Evolutionary conservation across 1,140 invertebrate species (phyloP), one percentile per base, ranked within the genome.

Genomic region (Lordiphosa mommai): DNA sequence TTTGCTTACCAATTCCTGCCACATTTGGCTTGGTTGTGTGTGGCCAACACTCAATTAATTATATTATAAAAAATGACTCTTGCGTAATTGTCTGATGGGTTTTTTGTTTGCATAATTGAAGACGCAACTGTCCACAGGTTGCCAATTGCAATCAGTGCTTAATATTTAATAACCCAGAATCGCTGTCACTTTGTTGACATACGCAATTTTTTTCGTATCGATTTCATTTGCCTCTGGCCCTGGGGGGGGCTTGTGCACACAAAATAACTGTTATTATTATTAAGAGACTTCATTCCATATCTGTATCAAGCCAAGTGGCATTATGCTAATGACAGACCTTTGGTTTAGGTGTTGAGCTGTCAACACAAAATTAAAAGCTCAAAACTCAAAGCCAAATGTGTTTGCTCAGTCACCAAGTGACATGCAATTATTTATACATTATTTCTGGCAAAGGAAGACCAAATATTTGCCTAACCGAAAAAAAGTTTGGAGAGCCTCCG

Each of bases 61-160:
- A 23, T 34, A 8, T 23, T 14, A 41, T 7, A 16, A 7, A 5
- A 27, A 27, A 7, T 27, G 23, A 7, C 4, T 27, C 6, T 27
- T 27, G 23, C 23, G 5, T 27, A 27, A 27, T 7, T 27, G 23
- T 27, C 6, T 27, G 23, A 7, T 5, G 23, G 3, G 20, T 14
- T 27, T 61, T 49, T 37, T 20, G 46, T 30, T 33, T 72, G 38
- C 68, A 77, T 77, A 59, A 79, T 72, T 79, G 32, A 79, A 72
- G 61, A 51, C 23, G 16, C 9, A 37, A 23, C 40, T 63, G 47
- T 51, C 60, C 63, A 51, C 32, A 20, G 40, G 44, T 44, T 59
- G 68, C 49, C 50, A 64, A 48, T 50, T 61, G 44, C 51, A 56
- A 27, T 34, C 10, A 16, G 13, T 13, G 40, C 17, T 7, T 7